Evolutionary conservation across 1,140 invertebrate genomes (phyloP), one percentile per base, ranked within the genome.

Genomic region (Drosophila biarmipes): DNA sequence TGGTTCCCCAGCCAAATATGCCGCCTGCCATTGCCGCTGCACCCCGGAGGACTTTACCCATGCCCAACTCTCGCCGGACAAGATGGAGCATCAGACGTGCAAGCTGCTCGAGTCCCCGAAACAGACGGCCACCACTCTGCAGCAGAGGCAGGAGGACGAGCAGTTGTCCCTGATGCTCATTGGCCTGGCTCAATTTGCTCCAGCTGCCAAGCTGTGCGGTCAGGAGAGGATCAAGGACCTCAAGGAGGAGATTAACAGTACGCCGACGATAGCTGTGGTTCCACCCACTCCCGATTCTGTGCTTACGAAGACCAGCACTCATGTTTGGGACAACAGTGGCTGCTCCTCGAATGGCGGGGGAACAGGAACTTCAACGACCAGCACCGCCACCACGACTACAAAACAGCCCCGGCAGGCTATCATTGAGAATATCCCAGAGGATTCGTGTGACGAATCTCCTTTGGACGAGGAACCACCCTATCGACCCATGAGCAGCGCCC

Each of bases 191-290:
- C 94, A 94, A 45, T 93, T 94, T 10, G 94, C 94, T 73, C 94
- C 94, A 76, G 94, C 93, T 71, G 94, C 94, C 69, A 94, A 93
- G 92, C 92, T 94, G 69, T 94, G 94, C 92, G 94, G 94, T 91
- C 54, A 56, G 27, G 21, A 29, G 15, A 51, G 51, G 5, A 5
- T 27, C 3, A 31, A 31, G 29, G 29, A 31, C 1, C 5, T 12
- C 27, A 45, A 51, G 35, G 29, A 8, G 43, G 53, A 12, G 14
- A 62, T 52, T 1, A 57, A 12, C 15, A 62, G 59, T 2, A 92
- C 94, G 45, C 95, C 95, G 17, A 95, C 95, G 90, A 96, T 96
- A 80, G 93, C 96, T 14, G 95, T 96, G 27, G 93, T 96, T 19
- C 96, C 96, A 48, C 95, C 96, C 12, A 96, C 96, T 4, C 96